Evolutionary conservation across 2,888 invertebrate species (phyloP), one percentile per base, ranked within the genome.

Genomic region (Stegophylla sp.): DNA sequence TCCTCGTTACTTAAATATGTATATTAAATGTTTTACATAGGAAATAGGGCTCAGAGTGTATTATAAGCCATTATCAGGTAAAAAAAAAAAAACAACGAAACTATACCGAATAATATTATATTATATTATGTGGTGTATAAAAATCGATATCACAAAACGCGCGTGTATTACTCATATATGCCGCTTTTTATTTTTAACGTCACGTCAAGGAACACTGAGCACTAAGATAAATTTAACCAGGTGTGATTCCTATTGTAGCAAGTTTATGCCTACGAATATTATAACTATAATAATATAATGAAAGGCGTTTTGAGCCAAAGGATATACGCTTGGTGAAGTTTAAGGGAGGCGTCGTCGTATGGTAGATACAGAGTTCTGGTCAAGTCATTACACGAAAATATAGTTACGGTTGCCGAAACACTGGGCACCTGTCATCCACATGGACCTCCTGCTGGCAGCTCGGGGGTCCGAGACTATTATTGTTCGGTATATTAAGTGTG

Each of bases 291-390:
- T 23, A 48, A 51, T 48, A 63, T 74, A 34, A 75, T 34, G 77
- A 28, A 59, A 77, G 67, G 77, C 43, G 59, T 77, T 69, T 61
- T 59, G 45, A 69, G 15, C 34, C 74, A 17, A 77, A 77, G 77
- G 77, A 77, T 77, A 69, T 69, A 77, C 77, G 77, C 77, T 67
- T 61, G 59, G 77, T 26, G 77, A 77, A 77, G 59, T 17, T 77
- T 45, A 69, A 61, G 69, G 69, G 77, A 67, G 74, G 17, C 34
- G 28, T 26, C 28, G 17, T n/a, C n/a, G n/a, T n/a, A n/a, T n/a
- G n/a, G n/a, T n/a, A n/a, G n/a, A n/a, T n/a, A n/a, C n/a, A n/a
- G n/a, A 63, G 61, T 74, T 48, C 74, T 63, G 74, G 74, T 74
- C 74, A 74, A 63, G 20, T 34, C 13, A 17, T 66, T 51, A 28